phyloP scores from a whole-genome alignment of 2,797 vertebrate species.

The Enteromius radiatus region DNA sequence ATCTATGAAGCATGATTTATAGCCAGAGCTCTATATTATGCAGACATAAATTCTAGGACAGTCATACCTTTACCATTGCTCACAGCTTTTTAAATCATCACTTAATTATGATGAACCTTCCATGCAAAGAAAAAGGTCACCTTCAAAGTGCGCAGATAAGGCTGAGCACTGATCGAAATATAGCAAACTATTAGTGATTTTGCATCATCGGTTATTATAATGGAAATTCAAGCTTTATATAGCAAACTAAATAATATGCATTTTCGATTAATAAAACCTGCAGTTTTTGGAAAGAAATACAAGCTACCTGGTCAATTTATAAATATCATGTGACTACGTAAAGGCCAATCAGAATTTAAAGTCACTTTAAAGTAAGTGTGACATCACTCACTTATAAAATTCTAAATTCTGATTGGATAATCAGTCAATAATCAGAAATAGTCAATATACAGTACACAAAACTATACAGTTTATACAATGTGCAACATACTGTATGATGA shows the following conservation, averaged over 20 bases:
- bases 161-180: background rate
- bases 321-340: background rate
- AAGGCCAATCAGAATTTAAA: background rate
- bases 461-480: background rate
- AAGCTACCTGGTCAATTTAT: background rate
- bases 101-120: background rate
- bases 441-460: background rate
- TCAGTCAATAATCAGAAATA: too few relatives aligned
- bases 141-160: background rate
- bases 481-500: background rate
- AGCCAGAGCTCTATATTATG: background rate
- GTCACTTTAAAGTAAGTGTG: too few relatives aligned
- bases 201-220: background rate
- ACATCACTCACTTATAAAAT: background rate
- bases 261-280: background rate
- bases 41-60: background rate
- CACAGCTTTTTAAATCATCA: background rate
- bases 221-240: background rate
- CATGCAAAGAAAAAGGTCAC: background rate
- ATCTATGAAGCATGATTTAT: conserved; percentile 12
- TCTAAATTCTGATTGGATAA: background rate
- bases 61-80: background rate
- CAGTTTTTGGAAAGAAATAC: background rate
- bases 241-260: background rate
- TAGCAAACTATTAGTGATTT: background rate